Percentiles rank a stretch among this genome's conserved stretches.
Evolutionary conservation across 2,797 vertebrate species (phyloP).

Genomic region (Sebastes melanostomus): DNA sequence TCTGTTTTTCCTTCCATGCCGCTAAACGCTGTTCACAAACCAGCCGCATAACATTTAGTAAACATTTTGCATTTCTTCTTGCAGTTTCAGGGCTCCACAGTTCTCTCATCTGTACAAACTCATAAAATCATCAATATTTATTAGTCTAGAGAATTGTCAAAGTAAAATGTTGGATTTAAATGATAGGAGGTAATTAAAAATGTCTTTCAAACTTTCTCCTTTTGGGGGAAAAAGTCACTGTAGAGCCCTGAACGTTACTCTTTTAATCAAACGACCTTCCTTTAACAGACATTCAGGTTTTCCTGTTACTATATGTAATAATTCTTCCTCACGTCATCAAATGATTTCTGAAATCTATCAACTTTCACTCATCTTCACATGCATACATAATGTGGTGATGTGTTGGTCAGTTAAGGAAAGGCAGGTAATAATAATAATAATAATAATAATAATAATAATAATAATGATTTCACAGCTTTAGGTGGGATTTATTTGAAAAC

Average conservation of each 20-base stretch:
- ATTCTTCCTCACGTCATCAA: constrained; percentile 12
- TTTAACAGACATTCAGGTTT: constrained; percentile 6
- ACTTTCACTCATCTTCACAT: not conserved
- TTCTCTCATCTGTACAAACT: not conserved
- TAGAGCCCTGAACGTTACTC: constrained; percentile 46
- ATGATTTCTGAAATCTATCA: not conserved
- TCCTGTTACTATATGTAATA: not conserved
- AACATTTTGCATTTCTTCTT: constrained; percentile 43
- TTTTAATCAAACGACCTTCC: constrained; percentile 13
- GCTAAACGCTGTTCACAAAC: constrained; percentile 56
- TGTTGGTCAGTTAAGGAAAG: not conserved
- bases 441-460: not conserved
- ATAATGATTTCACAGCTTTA: not conserved
- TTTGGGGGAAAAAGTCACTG: not conserved
- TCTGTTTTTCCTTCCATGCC: constrained; percentile 52
- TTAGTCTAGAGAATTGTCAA: not conserved
- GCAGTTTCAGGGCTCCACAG: constrained; percentile 47
- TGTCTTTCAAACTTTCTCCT: not conserved
- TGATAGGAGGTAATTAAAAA: not conserved
- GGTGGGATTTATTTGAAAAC: not conserved
- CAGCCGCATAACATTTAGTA: constrained; percentile 45
- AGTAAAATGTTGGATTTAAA: not conserved
- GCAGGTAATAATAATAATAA: not conserved
- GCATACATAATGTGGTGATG: not conserved
- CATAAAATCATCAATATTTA: not conserved